phyloP scores from a whole-genome alignment of 2,888 invertebrate species.

The Pomacea canaliculata region DNA sequence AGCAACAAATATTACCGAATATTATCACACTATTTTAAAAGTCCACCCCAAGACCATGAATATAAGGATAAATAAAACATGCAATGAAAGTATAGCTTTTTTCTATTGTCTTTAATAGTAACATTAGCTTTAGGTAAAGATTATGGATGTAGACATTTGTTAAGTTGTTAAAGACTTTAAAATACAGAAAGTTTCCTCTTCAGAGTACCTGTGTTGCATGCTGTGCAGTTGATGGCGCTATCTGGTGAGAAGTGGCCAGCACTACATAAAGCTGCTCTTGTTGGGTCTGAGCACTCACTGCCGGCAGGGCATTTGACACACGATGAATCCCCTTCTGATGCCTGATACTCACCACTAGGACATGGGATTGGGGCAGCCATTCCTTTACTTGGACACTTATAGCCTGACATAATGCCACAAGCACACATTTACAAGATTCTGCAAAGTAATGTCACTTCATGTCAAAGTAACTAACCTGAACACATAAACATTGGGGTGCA shows the following conservation, averaged over 20 bases:
- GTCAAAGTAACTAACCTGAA: too few species aligned
- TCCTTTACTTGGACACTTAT: slow-evolving; percentile 53
- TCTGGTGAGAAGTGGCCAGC: slow-evolving; percentile 33
- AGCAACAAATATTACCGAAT: too few species aligned
- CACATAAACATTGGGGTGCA: too few species aligned
- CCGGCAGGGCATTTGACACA: slow-evolving; percentile 46
- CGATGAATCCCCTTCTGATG: slow-evolving; percentile 22
- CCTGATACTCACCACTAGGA: slow-evolving; percentile 41
- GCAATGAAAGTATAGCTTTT: too few species aligned
- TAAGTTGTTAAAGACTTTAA: too few species aligned
- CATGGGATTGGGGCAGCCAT: slow-evolving; percentile 47
- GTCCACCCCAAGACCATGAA: too few species aligned
- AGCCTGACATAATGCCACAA: slow-evolving; percentile 42
- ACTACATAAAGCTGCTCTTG: slow-evolving; percentile 29
- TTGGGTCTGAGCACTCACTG: slow-evolving; percentile 38
- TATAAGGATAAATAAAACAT: too few species aligned
- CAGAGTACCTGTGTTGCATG: slow-evolving; percentile 48
- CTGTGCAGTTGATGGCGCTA: slow-evolving; percentile 42
- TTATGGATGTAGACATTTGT: too few species aligned
- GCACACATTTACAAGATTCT: background rate
- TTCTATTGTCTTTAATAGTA: too few species aligned
- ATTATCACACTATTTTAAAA: too few species aligned
- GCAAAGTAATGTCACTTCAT: too few species aligned
- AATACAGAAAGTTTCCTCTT: background rate
- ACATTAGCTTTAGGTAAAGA: too few species aligned